A percentile compares a stretch with the other conserved stretches of the same genome.
Conservation (phyloP, 2,797 vertebrate genomes). For the Heteromormyrus szaboi region DNA sequence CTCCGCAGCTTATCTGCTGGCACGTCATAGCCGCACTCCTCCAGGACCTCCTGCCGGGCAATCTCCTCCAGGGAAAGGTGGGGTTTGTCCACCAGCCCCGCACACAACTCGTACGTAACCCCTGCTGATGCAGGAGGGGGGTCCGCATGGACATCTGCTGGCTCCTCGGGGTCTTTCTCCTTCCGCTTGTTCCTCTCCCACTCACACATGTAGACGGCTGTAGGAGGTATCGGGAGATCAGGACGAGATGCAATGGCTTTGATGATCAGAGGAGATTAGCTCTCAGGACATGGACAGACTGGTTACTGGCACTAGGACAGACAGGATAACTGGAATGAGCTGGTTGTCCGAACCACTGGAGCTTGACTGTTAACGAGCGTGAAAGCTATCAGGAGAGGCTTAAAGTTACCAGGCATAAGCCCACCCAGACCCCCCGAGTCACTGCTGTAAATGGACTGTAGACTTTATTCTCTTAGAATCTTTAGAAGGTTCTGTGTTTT, state of each 20-base stretch:
- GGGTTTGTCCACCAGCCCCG: slow-evolving; percentile 84
- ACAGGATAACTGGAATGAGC: not conserved
- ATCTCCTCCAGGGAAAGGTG: slow-evolving; percentile 80
- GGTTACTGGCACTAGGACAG: not conserved
- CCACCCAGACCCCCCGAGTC: not conserved
- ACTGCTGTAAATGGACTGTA: not conserved
- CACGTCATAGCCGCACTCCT: slow-evolving; percentile 86
- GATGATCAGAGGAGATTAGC: not conserved
- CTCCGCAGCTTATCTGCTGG: slow-evolving; percentile 62
- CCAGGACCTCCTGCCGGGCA: slow-evolving; percentile 79
- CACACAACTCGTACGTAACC: slow-evolving; percentile 85
- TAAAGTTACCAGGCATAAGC: not conserved
- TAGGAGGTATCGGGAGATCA: not conserved
- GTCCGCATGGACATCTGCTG: slow-evolving; percentile 28
- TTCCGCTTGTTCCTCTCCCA: slow-evolving; percentile 63
- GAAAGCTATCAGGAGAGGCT: not conserved
- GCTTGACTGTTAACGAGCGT: not conserved
- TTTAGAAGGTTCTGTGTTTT: not conserved
- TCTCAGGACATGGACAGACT: not conserved
- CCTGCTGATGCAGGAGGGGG: slow-evolving; percentile 68
- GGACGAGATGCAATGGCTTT: not conserved
- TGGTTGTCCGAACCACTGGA: not conserved
- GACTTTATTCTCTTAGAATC: not conserved
- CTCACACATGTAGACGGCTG: slow-evolving; percentile 86
- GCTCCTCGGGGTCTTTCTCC: not conserved